phyloP scores from a whole-genome alignment of 1,140 invertebrate genomes.

The Megalonaias nervosa region DNA sequence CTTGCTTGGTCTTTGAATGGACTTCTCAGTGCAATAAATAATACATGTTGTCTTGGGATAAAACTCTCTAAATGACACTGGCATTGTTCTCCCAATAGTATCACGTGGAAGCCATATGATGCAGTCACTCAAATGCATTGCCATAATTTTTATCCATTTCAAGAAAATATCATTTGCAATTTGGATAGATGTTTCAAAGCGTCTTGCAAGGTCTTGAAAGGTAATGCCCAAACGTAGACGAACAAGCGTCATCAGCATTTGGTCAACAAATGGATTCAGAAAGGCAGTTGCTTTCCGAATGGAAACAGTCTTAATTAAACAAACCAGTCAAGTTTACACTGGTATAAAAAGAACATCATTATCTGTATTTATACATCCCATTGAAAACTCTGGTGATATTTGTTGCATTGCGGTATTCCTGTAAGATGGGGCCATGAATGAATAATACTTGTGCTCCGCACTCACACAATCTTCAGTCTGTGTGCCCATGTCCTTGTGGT shows the following conservation, averaged over 20 bases:
- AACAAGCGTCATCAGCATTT: neutral
- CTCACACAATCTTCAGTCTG: constrained; percentile 4
- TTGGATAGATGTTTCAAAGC: neutral
- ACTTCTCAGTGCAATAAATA: constrained; percentile 45
- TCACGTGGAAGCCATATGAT: constrained; percentile 36
- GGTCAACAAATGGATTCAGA: neutral
- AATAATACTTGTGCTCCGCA: constrained; percentile 1
- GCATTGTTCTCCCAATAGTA: constrained; percentile 17
- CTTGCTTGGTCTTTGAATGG: constrained; percentile 39
- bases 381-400: neutral
- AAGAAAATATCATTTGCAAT: constrained; percentile 5
- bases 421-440: neutral
- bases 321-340: neutral
- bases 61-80: constrained; percentile 19
- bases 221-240: neutral
- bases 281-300: neutral
- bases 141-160: constrained; percentile 7
- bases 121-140: neutral
- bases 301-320: neutral
- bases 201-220: neutral
- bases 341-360: constrained; percentile 6
- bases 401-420: neutral
- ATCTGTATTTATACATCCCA: neutral
- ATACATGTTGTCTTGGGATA: constrained; percentile 34
- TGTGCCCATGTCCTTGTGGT: neutral